Percentiles rank a stretch among this genome's conserved stretches.
Conservation (phyloP, 1,140 invertebrate genomes). For the Camponotus vicinus region DNA sequence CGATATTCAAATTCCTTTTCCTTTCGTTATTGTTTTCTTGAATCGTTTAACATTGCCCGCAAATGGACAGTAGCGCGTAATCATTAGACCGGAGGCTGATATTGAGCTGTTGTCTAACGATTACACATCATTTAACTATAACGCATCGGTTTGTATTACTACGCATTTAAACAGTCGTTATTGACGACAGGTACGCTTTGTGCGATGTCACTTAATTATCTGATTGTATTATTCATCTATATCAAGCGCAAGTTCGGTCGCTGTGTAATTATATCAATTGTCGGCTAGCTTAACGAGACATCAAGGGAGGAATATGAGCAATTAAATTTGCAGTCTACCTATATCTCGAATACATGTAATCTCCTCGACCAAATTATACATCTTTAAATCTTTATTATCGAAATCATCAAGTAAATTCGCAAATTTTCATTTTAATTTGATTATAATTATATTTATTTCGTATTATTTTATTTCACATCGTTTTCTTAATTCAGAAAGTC, state of each 20-base stretch:
- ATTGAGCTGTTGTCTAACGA: constrained; percentile 49
- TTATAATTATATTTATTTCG: not conserved
- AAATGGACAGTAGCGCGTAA: constrained; percentile 36
- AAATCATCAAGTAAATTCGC: too few species aligned
- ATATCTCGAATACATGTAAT: not conserved
- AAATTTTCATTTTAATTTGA: not conserved
- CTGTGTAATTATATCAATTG: constrained; percentile 38
- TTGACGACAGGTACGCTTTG: constrained; percentile 34
- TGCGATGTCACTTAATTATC: constrained; percentile 55
- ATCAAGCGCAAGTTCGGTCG: constrained; percentile 1
- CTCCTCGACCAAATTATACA: not conserved
- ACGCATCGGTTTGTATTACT: constrained; percentile 23
- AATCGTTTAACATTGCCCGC: constrained; percentile 18
- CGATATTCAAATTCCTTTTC: constrained; percentile 11
- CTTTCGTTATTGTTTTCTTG: constrained; percentile 24
- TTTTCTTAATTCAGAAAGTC: not conserved
- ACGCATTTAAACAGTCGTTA: constrained; percentile 25
- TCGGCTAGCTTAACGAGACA: not conserved
- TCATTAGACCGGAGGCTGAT: constrained; percentile 53
- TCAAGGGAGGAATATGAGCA: not conserved
- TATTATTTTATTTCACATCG: not conserved
- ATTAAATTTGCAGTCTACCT: not conserved
- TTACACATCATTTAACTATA: constrained; percentile 58
- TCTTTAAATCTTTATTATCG: not conserved
- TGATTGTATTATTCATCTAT: constrained; percentile 48